Conservation (phyloP, 2,888 invertebrate species). For the Parasteatoda lunata region DNA sequence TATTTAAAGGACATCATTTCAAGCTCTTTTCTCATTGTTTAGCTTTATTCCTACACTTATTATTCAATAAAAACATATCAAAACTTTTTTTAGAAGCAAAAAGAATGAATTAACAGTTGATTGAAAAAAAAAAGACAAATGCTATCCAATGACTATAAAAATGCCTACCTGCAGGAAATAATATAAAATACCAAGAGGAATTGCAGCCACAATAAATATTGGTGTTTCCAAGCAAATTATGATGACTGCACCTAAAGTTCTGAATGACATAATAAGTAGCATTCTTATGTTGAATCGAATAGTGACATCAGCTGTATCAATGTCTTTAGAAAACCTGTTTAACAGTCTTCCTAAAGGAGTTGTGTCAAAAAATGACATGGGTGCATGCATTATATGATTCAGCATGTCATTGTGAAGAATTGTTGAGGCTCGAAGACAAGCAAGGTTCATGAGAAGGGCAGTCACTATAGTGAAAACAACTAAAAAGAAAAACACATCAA, state of each 20-base stretch:
- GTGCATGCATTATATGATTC: conserved; percentile 73
- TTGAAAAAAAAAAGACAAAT: not conserved
- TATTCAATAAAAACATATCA: not conserved
- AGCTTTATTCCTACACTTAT: not conserved
- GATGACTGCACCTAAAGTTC: conserved; percentile 69
- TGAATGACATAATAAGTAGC: conserved; percentile 68
- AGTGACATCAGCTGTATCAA: conserved; percentile 71
- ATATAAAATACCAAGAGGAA: conserved; percentile 73
- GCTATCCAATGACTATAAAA: too few relatives aligned
- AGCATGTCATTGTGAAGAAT: conserved; percentile 71
- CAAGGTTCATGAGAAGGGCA: conserved; percentile 71
- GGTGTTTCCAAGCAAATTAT: conserved; percentile 73
- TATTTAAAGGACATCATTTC: too few relatives aligned
- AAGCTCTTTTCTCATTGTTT: too few relatives aligned
- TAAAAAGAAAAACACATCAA: conserved; percentile 14
- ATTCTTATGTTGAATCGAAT: conserved; percentile 70
- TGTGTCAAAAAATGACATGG: conserved; percentile 73
- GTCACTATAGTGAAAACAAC: conserved; percentile 47
- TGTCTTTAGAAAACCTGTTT: conserved; percentile 71
- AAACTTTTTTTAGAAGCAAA: not conserved
- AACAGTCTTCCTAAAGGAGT: conserved; percentile 70
- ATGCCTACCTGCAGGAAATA: conserved; percentile 73
- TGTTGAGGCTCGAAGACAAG: conserved; percentile 78
- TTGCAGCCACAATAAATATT: conserved; percentile 73
- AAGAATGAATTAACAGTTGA: not conserved